These are phyloP conservation scores for Xiphophorus maculatus DNA, from an alignment of 2,113 vertebrate genomes.

Conservation along the genomic window DNA sequence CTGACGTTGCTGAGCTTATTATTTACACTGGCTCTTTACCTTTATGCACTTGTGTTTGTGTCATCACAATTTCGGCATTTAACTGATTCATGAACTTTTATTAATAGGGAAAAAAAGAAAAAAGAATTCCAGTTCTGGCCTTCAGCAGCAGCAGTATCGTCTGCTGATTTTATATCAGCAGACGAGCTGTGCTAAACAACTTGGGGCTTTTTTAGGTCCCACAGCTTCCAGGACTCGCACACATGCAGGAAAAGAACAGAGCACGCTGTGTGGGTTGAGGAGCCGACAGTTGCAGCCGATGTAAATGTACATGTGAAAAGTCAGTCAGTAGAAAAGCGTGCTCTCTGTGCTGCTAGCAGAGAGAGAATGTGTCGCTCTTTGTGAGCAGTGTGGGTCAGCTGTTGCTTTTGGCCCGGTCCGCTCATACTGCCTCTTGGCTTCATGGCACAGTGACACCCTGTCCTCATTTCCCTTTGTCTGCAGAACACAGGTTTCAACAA, in stretches of 20 bases:
- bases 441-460: conserved; percentile 54
- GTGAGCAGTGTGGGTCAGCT: conserved; percentile 61
- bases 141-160: conserved; percentile 35
- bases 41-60: background rate
- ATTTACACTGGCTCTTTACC: background rate
- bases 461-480: conserved; percentile 23
- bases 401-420: conserved; percentile 59
- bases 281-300: conserved; percentile 48
- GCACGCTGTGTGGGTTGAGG: background rate
- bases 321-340: conserved; percentile 11
- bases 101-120: background rate
- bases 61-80: background rate
- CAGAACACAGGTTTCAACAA: conserved; percentile 21
- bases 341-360: conserved; percentile 1
- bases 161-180: conserved; percentile 51
- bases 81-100: conserved; percentile 54
- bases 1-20: conserved; percentile 13
- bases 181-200: conserved; percentile 37
- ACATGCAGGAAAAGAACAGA: conserved; percentile 16
- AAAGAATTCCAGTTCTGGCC: conserved; percentile 29
- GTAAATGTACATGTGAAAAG: conserved; percentile 25
- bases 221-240: conserved; percentile 1
- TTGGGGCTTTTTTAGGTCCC: conserved; percentile 29
- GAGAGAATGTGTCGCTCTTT: conserved; percentile 42
- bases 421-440: conserved; percentile 43